Percentiles rank a stretch among this genome's conserved stretches.
phyloP scores from a whole-genome alignment of 2,113 vertebrate species.

The Camarhynchus parvulus region DNA sequence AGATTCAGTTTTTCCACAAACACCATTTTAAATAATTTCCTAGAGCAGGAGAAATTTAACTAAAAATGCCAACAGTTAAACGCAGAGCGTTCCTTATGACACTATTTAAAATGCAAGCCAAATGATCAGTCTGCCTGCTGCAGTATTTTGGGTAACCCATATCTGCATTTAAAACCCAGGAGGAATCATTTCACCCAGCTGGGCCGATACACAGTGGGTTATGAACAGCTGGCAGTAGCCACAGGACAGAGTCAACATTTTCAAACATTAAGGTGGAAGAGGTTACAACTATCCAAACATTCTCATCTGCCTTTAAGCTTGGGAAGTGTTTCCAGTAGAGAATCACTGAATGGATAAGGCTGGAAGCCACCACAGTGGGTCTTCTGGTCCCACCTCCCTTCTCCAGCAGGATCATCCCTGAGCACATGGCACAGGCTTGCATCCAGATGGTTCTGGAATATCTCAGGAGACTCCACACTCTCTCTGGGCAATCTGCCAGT shows the following conservation, averaged over 20 bases:
- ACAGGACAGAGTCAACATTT: background rate
- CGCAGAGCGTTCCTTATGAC: background rate
- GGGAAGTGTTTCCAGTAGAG: background rate
- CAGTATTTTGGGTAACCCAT: background rate
- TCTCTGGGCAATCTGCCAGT: background rate
- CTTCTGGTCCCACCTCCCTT: background rate
- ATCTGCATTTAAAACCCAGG: background rate
- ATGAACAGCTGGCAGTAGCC: background rate
- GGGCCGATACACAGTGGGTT: background rate
- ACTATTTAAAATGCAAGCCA: background rate
- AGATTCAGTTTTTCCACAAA: slow-evolving; percentile 2
- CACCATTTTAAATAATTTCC: background rate
- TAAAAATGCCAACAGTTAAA: slow-evolving; percentile 7
- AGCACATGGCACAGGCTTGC: background rate
- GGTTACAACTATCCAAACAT: background rate
- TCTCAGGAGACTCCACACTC: background rate
- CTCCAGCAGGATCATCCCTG: background rate
- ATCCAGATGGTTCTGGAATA: background rate
- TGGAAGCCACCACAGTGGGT: background rate
- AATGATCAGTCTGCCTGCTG: background rate
- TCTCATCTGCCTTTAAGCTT: background rate
- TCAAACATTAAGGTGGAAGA: background rate
- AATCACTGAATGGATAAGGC: background rate
- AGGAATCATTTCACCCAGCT: background rate
- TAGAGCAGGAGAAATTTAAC: background rate